These are phyloP conservation scores for Cryptomyrus ogoouensis DNA, from an alignment of 2,113 vertebrate species.

Conservation along the genomic window DNA sequence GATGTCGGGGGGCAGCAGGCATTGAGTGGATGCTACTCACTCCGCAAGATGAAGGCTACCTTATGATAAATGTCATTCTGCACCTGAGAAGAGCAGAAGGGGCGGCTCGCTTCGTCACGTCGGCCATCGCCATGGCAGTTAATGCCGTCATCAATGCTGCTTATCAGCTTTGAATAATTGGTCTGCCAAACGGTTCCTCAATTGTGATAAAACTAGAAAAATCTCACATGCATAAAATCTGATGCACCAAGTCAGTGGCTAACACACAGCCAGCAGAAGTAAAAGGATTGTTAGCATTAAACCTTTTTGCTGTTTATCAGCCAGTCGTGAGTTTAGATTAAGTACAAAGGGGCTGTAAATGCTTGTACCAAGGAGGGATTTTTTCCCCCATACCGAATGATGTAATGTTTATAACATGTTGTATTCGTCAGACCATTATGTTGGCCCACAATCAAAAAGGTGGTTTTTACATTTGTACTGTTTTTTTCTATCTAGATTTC, in stretches of 20 bases:
- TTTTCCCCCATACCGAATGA: background rate
- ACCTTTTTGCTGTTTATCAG: background rate
- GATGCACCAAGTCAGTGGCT: background rate
- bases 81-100: background rate
- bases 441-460: background rate
- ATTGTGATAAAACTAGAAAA: background rate
- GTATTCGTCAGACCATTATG: background rate
- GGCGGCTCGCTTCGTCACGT: background rate
- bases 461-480: background rate
- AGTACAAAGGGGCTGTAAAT: background rate
- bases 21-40: background rate
- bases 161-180: background rate
- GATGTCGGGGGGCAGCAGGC: conserved; percentile 31
- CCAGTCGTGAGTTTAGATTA: background rate
- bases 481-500: background rate
- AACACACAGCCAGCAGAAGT: background rate
- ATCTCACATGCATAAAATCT: background rate
- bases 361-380: background rate
- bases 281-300: background rate
- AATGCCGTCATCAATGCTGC: background rate
- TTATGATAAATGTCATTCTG: conserved; percentile 19
- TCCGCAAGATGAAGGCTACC: conserved; percentile 17
- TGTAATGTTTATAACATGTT: background rate
- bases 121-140: background rate
- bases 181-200: background rate